These are phyloP conservation scores for Orientallactaga bullata DNA, from an alignment of 2,113 vertebrate genomes.

Conservation along the genomic window DNA sequence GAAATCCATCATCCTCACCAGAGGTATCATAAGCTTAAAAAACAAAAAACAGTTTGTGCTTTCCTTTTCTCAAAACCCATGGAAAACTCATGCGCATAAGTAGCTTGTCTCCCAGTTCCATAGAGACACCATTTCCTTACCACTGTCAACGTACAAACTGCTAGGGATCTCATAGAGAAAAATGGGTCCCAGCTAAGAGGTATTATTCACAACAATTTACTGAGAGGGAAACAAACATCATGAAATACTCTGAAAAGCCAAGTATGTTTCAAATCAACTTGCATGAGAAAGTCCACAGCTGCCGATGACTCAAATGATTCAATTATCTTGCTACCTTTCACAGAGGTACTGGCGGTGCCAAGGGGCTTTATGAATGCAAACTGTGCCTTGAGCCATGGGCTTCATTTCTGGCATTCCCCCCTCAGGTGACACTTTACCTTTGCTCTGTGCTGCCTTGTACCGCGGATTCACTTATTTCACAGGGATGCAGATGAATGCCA, in stretches of 20 bases:
- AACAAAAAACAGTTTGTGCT: background rate
- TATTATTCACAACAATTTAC: slow-evolving; percentile 15
- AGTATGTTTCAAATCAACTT: slow-evolving; percentile 44
- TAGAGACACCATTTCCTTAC: background rate
- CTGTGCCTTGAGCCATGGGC: background rate
- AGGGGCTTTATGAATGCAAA: background rate
- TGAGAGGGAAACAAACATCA: background rate
- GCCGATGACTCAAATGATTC: background rate
- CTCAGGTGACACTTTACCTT: background rate
- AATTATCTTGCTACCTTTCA: background rate
- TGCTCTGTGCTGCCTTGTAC: background rate
- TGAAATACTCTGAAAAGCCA: slow-evolving; percentile 31
- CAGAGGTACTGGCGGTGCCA: background rate
- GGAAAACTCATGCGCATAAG: background rate
- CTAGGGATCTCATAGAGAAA: slow-evolving; percentile 20
- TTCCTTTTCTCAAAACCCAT: background rate
- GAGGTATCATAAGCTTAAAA: background rate
- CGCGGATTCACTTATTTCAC: background rate
- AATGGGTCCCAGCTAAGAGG: background rate
- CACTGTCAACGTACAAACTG: background rate
- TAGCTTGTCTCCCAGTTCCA: background rate
- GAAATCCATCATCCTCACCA: background rate
- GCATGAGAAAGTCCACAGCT: background rate
- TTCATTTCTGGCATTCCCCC: background rate
- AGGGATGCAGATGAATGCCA: background rate